These are phyloP conservation scores for Micromussa lordhowensis DNA, from an alignment of 92 coral and sea anemone species.

Conservation along the genomic window DNA sequence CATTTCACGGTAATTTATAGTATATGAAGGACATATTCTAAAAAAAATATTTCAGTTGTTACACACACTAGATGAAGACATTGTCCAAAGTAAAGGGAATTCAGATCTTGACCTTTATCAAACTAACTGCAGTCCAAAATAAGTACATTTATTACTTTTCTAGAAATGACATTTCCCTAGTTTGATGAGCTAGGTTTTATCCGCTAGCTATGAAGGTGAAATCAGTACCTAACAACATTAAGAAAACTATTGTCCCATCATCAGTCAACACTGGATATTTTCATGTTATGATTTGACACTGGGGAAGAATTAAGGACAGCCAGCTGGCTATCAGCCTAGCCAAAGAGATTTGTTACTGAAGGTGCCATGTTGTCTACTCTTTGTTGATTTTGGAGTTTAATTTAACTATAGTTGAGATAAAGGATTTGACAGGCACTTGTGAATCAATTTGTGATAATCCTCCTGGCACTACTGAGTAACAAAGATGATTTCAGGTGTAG, in stretches of 20 bases:
- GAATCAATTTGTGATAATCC: constrained; percentile 3
- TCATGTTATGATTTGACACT: neutral
- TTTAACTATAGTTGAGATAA: neutral
- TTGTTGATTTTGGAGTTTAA: neutral
- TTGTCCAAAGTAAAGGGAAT: neutral
- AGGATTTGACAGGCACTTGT: neutral
- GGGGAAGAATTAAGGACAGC: neutral
- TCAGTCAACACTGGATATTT: neutral
- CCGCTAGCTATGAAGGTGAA: neutral
- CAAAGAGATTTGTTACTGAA: neutral
- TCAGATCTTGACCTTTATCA: neutral
- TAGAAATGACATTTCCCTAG: neutral
- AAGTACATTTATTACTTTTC: neutral
- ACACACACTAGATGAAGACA: neutral
- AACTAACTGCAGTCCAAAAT: neutral
- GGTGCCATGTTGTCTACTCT: neutral
- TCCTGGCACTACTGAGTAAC: neutral
- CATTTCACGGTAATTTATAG: neutral
- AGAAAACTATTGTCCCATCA: neutral
- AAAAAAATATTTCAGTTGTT: neutral
- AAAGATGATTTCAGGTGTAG: too few species aligned
- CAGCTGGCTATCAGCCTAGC: neutral
- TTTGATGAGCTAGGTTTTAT: too few species aligned
- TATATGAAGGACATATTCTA: neutral
- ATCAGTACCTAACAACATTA: neutral